These are phyloP conservation scores for Dryas iulia DNA, from an alignment of 1,140 invertebrate genomes.

Conservation along the genomic window DNA sequence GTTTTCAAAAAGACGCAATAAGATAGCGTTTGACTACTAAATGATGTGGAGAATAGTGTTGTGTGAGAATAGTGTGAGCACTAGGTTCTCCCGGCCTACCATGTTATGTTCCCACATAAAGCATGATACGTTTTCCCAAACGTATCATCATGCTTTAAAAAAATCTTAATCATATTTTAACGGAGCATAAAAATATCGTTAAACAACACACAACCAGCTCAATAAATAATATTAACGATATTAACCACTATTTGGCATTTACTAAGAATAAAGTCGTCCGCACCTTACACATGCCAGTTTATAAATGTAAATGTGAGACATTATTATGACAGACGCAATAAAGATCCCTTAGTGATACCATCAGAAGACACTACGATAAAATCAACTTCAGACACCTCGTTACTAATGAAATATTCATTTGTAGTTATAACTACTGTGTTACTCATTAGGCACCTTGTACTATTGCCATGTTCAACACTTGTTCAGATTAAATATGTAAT, in stretches of 20 bases:
- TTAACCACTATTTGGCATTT: background rate
- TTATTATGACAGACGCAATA: conserved; percentile 11
- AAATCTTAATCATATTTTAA: no score
- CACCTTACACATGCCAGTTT: conserved; percentile 5
- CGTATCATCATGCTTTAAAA: no score
- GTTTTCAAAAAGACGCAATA: no score
- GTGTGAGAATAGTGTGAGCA: no score
- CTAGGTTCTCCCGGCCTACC: no score
- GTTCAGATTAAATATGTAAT: conserved; percentile 21
- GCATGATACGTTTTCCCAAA: no score
- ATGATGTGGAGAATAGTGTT: no score
- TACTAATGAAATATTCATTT: conserved; percentile 30
- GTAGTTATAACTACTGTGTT: conserved; percentile 10
- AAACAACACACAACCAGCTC: background rate
- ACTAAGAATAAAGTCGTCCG: background rate
- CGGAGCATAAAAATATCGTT: no score
- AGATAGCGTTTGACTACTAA: no score
- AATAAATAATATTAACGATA: background rate
- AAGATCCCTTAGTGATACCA: conserved; percentile 14
- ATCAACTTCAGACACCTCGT: conserved; percentile 19
- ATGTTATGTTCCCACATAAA: no score
- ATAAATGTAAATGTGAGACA: conserved; percentile 17
- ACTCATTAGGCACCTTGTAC: conserved; percentile 23
- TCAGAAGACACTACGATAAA: conserved; percentile 6
- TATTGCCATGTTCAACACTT: conserved; percentile 28